These are phyloP conservation scores for Molanna angustata DNA, from an alignment of 2,888 invertebrate genomes.

Conservation along the genomic window DNA sequence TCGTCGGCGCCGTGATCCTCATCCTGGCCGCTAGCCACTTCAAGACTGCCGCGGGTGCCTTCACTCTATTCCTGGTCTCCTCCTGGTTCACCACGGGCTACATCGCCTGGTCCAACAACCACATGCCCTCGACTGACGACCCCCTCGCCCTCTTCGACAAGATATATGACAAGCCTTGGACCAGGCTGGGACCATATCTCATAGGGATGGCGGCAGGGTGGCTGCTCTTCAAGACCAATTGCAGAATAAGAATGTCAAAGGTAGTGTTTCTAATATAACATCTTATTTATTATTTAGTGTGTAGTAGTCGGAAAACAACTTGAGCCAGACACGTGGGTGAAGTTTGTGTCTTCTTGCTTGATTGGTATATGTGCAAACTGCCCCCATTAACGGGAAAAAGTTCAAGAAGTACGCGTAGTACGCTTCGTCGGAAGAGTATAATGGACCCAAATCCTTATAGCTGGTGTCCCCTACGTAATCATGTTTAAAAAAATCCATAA, in stretches of 20 bases:
- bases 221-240: conserved; percentile 78
- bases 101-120: conserved; percentile 75
- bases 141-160: conserved; percentile 83
- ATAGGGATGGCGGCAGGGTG: conserved; percentile 84
- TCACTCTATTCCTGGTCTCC: conserved; percentile 66
- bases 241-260: conserved; percentile 71
- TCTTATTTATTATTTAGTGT: no score
- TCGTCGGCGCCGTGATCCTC: conserved; percentile 76
- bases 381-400: no score
- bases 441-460: no score
- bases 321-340: no score
- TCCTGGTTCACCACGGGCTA: conserved; percentile 79
- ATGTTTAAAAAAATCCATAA: no score
- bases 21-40: conserved; percentile 79
- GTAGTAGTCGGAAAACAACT: no score
- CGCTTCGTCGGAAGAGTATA: no score
- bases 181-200: conserved; percentile 77
- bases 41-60: conserved; percentile 66
- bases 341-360: no score
- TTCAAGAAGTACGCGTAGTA: no score
- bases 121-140: conserved; percentile 75
- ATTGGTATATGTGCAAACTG: no score
- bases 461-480: no score
- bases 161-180: conserved; percentile 90
- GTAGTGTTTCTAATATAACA: no score